A percentile compares a stretch with the other conserved stretches of the same genome.
These are phyloP conservation scores for Coecobrya sp. DNA, from an alignment of 2,888 invertebrate genomes.

Conservation along the genomic window DNA sequence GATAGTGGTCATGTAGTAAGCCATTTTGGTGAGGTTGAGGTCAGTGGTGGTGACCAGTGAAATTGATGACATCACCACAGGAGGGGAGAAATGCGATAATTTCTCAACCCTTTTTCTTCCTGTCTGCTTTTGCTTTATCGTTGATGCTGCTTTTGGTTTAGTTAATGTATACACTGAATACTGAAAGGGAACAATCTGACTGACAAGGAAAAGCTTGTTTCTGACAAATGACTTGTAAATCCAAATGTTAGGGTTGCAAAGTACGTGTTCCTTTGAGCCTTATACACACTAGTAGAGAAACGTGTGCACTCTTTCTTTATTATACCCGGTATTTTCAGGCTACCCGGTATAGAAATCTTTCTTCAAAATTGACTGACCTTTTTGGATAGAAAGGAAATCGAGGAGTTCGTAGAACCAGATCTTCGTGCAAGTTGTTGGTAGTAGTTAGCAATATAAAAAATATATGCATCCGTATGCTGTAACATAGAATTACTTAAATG, in stretches of 20 bases:
- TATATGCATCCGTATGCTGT: background rate
- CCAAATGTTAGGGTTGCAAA: slow-evolving; percentile 21
- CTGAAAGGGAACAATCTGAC: slow-evolving; percentile 10
- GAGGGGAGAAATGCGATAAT: slow-evolving; percentile 28
- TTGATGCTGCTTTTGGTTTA: background rate
- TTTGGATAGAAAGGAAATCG: background rate
- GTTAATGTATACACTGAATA: background rate
- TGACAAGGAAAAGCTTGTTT: slow-evolving; percentile 52
- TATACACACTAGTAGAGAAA: background rate
- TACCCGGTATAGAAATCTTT: background rate
- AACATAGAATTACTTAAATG: background rate
- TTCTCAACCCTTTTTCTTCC: slow-evolving; percentile 38
- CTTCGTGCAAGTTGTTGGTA: background rate
- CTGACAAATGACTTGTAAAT: slow-evolving; percentile 52
- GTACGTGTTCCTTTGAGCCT: background rate
- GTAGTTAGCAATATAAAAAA: background rate
- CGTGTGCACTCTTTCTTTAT: background rate
- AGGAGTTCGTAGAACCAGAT: background rate
- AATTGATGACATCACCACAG: slow-evolving; percentile 53
- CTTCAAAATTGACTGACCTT: slow-evolving; percentile 55
- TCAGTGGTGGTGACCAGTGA: slow-evolving; percentile 25
- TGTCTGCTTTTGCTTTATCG: background rate
- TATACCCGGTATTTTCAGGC: background rate
- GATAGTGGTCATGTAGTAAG: background rate
- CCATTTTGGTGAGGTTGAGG: background rate